Conservation (phyloP, 2,888 invertebrate species). For the Oxycera nigricornis region DNA sequence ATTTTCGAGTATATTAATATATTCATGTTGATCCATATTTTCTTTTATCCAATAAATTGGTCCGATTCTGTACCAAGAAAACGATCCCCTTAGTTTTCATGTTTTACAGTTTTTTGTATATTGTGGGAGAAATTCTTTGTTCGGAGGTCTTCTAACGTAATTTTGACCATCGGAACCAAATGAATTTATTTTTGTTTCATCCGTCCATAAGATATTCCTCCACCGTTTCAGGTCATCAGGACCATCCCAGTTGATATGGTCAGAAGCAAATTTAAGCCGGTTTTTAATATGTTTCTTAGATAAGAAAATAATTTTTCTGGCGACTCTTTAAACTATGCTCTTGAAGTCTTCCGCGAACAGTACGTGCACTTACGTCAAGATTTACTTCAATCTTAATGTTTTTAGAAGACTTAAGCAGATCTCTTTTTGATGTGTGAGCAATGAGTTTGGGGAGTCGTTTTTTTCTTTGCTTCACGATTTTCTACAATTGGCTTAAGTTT, state of each 20-base stretch:
- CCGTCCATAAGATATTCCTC: neutral
- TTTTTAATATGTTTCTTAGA: neutral
- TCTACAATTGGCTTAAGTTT: neutral
- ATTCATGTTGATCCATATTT: neutral
- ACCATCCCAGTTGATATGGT: neutral
- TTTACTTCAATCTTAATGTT: too few relatives aligned
- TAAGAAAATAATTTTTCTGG: neutral
- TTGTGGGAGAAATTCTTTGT: neutral
- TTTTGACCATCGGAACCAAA: neutral
- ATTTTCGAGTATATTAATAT: neutral
- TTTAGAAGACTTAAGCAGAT: neutral
- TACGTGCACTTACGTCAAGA: neutral
- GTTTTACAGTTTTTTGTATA: neutral
- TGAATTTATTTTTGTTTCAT: neutral
- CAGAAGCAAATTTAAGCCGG: neutral
- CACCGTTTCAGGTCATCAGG: neutral
- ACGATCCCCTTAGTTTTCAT: neutral
- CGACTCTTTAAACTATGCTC: neutral
- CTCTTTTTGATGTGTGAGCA: neutral
- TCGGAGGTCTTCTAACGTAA: neutral
- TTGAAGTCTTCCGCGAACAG: neutral
- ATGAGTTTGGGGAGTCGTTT: neutral
- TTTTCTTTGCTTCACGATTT: neutral
- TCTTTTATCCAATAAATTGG: neutral
- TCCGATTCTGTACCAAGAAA: neutral